Conservation (phyloP, 2,888 invertebrate species). For the Hydrotaea cyrtoneurina region DNA sequence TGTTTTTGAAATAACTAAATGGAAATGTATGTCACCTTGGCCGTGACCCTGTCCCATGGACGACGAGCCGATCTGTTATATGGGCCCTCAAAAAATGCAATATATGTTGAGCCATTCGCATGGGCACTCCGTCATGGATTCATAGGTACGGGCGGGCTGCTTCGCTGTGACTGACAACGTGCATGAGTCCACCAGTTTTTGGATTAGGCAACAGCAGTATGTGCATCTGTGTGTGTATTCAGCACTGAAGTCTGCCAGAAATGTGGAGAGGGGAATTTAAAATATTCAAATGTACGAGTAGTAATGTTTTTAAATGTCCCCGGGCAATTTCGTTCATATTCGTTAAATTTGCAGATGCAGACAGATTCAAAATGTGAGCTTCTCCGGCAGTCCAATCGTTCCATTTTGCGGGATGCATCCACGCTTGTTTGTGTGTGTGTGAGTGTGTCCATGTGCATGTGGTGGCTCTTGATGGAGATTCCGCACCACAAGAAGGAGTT, state of each 20-base stretch:
- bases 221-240: constrained; percentile 19
- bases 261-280: constrained; percentile 53
- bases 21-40: no score
- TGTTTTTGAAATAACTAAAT: no score
- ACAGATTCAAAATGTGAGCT: constrained; percentile 76
- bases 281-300: constrained; percentile 62
- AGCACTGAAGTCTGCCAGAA: constrained; percentile 26
- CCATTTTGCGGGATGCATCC: not conserved
- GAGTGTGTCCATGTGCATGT: constrained; percentile 20
- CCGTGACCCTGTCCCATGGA: no score
- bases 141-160: constrained; percentile 5
- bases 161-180: constrained; percentile 63
- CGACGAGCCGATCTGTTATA: no score
- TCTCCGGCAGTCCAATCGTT: constrained; percentile 69
- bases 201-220: constrained; percentile 38
- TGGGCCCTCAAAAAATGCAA: not conserved
- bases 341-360: constrained; percentile 77
- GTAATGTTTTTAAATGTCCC: constrained; percentile 73
- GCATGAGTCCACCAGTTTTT: constrained; percentile 63
- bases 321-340: constrained; percentile 75
- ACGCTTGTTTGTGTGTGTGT: constrained; percentile 30
- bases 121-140: not conserved
- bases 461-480: constrained; percentile 56
- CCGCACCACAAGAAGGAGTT: constrained; percentile 62
- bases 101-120: not conserved